These are phyloP conservation scores for Nematopogon swammerdamellus DNA, from an alignment of 2,888 invertebrate species.

Conservation along the genomic window DNA sequence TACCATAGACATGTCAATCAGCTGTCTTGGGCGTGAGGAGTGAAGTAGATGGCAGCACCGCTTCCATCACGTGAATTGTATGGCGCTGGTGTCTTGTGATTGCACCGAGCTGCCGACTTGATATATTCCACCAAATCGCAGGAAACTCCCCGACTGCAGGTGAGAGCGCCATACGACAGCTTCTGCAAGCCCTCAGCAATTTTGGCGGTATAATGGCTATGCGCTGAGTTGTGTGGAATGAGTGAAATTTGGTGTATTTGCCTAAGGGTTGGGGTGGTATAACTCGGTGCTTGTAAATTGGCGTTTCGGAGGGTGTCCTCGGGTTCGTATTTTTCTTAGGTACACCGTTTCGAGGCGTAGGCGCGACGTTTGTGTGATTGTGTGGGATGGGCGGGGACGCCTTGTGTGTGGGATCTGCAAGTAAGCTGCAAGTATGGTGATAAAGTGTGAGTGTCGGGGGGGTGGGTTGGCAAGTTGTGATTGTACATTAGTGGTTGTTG, in stretches of 20 bases:
- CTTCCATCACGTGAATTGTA: conserved; percentile 66
- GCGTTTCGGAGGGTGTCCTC: neutral
- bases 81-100: conserved; percentile 57
- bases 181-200: neutral
- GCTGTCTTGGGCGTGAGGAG: conserved; percentile 41
- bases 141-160: neutral
- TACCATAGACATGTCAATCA: conserved; percentile 56
- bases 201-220: no score
- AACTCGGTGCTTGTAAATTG: neutral
- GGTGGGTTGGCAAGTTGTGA: conserved; percentile 2
- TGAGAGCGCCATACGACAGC: neutral
- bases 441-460: neutral
- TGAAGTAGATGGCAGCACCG: conserved; percentile 56
- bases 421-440: neutral
- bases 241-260: neutral
- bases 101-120: conserved; percentile 31
- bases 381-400: neutral
- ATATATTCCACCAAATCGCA: neutral
- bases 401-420: neutral
- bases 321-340: no score
- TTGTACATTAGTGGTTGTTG: conserved; percentile 4
- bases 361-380: neutral
- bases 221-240: neutral
- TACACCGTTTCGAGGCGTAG: conserved; percentile 3
- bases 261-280: neutral